Conservation (phyloP, 2,888 invertebrate species). For the Brachypalpus laphriformis region DNA sequence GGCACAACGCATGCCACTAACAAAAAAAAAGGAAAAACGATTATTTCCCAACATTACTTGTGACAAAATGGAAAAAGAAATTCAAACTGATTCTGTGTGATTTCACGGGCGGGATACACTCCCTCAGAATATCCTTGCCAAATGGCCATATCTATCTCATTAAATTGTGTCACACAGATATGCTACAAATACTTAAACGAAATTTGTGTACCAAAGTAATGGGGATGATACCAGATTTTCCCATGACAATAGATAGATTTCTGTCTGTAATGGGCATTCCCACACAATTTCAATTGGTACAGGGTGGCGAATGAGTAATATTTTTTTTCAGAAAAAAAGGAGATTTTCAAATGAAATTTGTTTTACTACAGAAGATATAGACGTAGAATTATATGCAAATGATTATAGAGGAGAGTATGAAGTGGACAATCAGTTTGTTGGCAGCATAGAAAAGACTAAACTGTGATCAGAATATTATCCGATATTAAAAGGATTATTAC, state of each 20-base stretch:
- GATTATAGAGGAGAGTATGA: too few species aligned
- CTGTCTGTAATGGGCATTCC: not conserved
- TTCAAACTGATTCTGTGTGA: conserved; percentile 16
- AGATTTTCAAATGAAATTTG: too few species aligned
- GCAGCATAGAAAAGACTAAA: too few species aligned
- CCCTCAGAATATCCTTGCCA: not conserved
- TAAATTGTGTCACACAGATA: conserved; percentile 16
- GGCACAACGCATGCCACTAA: too few species aligned
- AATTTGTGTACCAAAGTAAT: conserved; percentile 1
- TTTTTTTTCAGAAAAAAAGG: not conserved
- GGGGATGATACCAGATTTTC: conserved; percentile 16
- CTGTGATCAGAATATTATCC: too few species aligned
- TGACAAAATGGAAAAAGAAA: conserved; percentile 19
- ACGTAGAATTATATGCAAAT: too few species aligned
- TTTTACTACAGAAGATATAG: too few species aligned
- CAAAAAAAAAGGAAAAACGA: not conserved
- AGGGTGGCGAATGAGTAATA: conserved; percentile 14
- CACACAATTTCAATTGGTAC: not conserved
- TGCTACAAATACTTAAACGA: not conserved
- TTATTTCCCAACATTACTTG: not conserved
- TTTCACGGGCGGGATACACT: conserved; percentile 12
- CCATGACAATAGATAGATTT: conserved; percentile 16
- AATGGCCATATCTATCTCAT: conserved; percentile 33
- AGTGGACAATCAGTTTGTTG: too few species aligned
- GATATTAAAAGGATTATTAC: too few species aligned